A percentile compares a stretch with the other conserved stretches of the same genome.
These are phyloP conservation scores for Euleptes europaea DNA, from an alignment of 2,113 vertebrate genomes.

Conservation along the genomic window DNA sequence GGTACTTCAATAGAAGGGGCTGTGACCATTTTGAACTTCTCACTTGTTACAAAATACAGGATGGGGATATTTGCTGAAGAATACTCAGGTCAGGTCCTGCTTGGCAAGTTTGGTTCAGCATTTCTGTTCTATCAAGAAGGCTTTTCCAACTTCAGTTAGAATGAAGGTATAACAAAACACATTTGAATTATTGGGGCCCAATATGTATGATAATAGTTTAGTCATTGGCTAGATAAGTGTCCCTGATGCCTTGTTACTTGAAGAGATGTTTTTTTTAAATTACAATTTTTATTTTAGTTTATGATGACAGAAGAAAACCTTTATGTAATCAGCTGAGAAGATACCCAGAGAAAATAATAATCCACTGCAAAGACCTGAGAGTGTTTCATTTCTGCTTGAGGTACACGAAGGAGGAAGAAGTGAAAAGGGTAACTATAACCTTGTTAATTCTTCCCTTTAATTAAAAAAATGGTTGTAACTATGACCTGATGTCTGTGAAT, in stretches of 20 bases:
- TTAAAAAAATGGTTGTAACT: neutral
- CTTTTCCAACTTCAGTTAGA: neutral
- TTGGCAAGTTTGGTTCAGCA: neutral
- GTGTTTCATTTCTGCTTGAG: conserved; percentile 86
- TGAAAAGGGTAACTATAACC: conserved; percentile 81
- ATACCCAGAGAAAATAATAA: conserved; percentile 84
- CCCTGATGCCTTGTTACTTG: neutral
- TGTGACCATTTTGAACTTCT: neutral
- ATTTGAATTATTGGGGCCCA: neutral
- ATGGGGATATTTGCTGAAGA: neutral
- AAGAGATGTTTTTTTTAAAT: neutral
- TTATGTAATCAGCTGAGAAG: conserved; percentile 80
- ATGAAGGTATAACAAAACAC: neutral
- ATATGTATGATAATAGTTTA: neutral
- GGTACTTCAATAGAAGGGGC: neutral
- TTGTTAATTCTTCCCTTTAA: neutral
- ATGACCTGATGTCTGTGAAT: neutral
- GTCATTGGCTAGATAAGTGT: neutral
- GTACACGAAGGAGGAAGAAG: conserved; percentile 88
- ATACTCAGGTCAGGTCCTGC: neutral
- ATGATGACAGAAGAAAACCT: conserved; percentile 88
- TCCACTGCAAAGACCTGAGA: conserved; percentile 88
- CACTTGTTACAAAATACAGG: neutral
- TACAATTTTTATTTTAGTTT: conserved; percentile 71
- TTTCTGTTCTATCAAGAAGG: neutral